phyloP scores from a whole-genome alignment of 2,888 invertebrate genomes.

The Drosophila kambysellisi region DNA sequence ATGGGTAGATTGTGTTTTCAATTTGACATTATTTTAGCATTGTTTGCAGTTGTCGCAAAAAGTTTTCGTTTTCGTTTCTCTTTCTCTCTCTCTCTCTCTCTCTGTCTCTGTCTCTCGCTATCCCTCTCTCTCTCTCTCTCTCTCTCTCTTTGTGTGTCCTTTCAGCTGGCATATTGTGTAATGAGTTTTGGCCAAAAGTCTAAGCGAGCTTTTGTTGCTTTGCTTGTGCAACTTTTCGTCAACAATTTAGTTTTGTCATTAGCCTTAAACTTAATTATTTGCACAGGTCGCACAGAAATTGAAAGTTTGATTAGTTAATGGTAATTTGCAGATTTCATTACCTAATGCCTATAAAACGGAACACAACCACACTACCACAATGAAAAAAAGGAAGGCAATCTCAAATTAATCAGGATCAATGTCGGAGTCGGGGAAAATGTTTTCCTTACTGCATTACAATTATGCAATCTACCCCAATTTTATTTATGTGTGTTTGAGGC shows the following conservation, averaged over 20 bases:
- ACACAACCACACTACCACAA: neutral
- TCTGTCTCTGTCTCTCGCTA: neutral
- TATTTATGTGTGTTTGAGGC: conserved; percentile 37
- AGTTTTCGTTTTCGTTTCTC: conserved; percentile 1
- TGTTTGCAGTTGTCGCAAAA: conserved; percentile 54
- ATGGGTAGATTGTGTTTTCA: conserved; percentile 28
- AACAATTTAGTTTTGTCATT: conserved; percentile 55
- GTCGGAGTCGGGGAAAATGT: neutral
- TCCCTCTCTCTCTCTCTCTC: neutral
- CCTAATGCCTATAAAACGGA: conserved; percentile 3
- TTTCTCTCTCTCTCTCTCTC: neutral
- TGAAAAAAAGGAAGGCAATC: neutral
- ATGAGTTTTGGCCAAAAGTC: conserved; percentile 32
- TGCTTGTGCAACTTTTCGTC: conserved; percentile 44
- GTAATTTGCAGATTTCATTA: conserved; percentile 6
- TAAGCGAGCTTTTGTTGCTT: conserved; percentile 13
- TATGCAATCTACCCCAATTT: conserved; percentile 29
- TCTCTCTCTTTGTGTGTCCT: neutral
- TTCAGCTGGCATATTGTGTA: conserved; percentile 44
- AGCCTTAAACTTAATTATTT: conserved; percentile 56
- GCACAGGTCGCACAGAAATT: conserved; percentile 20
- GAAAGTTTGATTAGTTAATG: conserved; percentile 37
- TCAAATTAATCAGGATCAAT: neutral
- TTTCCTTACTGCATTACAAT: neutral
- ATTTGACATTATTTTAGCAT: conserved; percentile 56